phyloP scores from a whole-genome alignment of 2,888 invertebrate species.

The Gnatocerus cornutus region DNA sequence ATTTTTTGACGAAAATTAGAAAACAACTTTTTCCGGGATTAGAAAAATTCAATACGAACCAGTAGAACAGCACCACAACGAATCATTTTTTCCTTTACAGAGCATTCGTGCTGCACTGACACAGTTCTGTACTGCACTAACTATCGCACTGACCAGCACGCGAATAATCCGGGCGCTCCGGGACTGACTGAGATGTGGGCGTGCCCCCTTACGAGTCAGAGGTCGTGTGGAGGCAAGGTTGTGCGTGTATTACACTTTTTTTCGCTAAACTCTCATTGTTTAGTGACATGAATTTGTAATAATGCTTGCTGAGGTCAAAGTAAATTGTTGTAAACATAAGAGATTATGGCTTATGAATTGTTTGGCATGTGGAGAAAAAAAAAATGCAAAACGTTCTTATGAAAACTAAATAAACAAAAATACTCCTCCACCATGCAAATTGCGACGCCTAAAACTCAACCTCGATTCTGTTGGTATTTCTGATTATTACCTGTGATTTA shows the following conservation, averaged over 20 bases:
- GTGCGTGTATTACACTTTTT: slow-evolving; percentile 43
- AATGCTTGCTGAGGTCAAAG: slow-evolving; percentile 10
- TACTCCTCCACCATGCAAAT: slow-evolving; percentile 23
- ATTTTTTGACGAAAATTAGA: too few species aligned
- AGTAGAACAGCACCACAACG: slow-evolving; percentile 48
- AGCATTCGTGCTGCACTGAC: slow-evolving; percentile 48
- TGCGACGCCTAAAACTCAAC: slow-evolving; percentile 14
- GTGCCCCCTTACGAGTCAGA: slow-evolving; percentile 55
- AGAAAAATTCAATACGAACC: slow-evolving; percentile 48
- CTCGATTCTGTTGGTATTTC: not conserved
- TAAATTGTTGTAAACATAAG: slow-evolving; percentile 2
- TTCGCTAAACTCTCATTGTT: slow-evolving; percentile 19
- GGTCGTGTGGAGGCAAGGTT: slow-evolving; percentile 58
- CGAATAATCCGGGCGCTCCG: slow-evolving; percentile 56
- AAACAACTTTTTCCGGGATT: too few species aligned
- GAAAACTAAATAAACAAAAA: too few species aligned
- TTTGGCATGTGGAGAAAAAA: not conserved
- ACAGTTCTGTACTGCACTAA: slow-evolving; percentile 44
- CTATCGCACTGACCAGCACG: slow-evolving; percentile 52
- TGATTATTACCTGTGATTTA: too few species aligned
- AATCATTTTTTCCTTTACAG: slow-evolving; percentile 32
- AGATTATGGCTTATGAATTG: not conserved
- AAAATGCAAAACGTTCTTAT: too few species aligned
- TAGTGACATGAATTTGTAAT: slow-evolving; percentile 20
- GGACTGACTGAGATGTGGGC: slow-evolving; percentile 51